phyloP scores from a whole-genome alignment of 2,888 invertebrate species.

The Aricia artaxerxes region DNA sequence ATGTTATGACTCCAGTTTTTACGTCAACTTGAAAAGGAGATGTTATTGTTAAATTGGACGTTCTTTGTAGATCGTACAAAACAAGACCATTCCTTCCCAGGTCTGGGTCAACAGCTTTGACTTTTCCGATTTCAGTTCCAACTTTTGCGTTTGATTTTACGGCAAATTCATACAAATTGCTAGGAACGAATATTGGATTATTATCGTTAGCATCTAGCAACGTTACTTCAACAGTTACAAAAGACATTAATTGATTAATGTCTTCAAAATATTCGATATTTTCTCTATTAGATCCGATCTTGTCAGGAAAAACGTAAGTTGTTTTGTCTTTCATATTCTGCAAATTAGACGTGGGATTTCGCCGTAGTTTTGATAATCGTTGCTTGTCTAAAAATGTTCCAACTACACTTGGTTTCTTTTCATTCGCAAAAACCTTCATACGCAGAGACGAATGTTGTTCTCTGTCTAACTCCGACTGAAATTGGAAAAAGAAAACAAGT shows the following conservation, averaged over 20 bases:
- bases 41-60: constrained; percentile 82
- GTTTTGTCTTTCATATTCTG: constrained; percentile 61
- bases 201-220: constrained; percentile 95
- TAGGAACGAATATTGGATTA: constrained; percentile 91
- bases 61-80: constrained; percentile 85
- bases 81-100: constrained; percentile 87
- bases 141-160: constrained; percentile 84
- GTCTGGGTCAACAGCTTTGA: constrained; percentile 91
- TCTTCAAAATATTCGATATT: constrained; percentile 71
- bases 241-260: constrained; percentile 67
- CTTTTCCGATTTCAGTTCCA: constrained; percentile 88
- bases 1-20: constrained; percentile 84
- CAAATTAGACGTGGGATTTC: constrained; percentile 54
- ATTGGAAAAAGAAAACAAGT: constrained; percentile 33
- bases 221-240: constrained; percentile 89
- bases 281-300: constrained; percentile 62
- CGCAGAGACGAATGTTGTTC: constrained; percentile 86
- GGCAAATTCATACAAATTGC: constrained; percentile 89
- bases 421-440: constrained; percentile 89
- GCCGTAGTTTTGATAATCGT: constrained; percentile 65
- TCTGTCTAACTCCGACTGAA: constrained; percentile 87
- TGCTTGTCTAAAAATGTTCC: constrained; percentile 71
- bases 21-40: constrained; percentile 87
- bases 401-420: constrained; percentile 86
- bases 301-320: constrained; percentile 73